These are phyloP conservation scores for Pseudorhiza aurosa DNA, from an alignment of 30 jellyfish, hydroid and myxozoan genomes.

Conservation along the genomic window DNA sequence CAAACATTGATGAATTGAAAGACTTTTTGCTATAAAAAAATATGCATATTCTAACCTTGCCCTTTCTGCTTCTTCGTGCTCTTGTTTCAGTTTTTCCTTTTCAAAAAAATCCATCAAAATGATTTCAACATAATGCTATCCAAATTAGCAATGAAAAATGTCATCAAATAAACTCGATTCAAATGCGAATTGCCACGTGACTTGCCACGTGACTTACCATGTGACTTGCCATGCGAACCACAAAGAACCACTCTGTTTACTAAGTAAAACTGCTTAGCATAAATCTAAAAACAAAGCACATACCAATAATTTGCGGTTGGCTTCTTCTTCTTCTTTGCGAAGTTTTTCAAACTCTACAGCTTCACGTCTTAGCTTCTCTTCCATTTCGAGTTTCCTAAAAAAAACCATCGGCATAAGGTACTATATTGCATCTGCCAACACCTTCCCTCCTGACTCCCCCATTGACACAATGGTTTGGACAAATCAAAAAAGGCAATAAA, in stretches of 20 bases:
- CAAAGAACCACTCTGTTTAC: no score
- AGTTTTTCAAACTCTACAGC: slow-evolving; percentile 84
- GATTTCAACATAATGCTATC: not conserved
- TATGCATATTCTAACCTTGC: slow-evolving; percentile 74
- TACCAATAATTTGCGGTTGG: slow-evolving; percentile 52
- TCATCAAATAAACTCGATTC: not conserved
- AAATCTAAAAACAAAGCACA: no score
- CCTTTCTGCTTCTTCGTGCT: slow-evolving; percentile 65
- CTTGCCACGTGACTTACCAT: no score
- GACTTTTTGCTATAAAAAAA: no score
- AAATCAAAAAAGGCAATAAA: no score
- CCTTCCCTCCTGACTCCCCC: no score
- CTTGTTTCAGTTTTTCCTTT: slow-evolving; percentile 53
- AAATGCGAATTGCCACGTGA: not conserved
- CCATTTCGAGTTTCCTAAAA: slow-evolving; percentile 79
- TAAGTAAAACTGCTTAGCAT: no score
- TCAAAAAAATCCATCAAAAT: not conserved
- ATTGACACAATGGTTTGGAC: no score
- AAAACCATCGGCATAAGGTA: not conserved
- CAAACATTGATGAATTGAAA: no score
- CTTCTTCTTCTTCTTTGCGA: slow-evolving; percentile 78
- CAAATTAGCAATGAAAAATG: not conserved
- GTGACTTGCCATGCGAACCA: no score
- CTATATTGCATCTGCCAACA: no score
- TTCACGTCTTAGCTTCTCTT: slow-evolving; percentile 82